Evolutionary conservation across 2,888 invertebrate species (phyloP).

Genomic region (Protonemura montana): DNA sequence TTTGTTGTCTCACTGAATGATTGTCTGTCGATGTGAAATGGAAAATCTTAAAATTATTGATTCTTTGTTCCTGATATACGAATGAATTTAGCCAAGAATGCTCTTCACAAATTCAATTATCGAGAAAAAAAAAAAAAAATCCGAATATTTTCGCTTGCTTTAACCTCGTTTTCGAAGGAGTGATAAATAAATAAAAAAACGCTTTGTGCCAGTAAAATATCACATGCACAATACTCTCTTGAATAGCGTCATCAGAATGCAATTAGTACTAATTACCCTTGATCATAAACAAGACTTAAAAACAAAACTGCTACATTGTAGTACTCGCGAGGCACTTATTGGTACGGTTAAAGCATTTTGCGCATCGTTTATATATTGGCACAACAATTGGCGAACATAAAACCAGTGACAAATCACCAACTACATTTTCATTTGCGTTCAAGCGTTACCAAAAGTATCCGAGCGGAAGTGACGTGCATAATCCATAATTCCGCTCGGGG

Average conservation of each 20-base stretch:
- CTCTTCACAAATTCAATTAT: neutral
- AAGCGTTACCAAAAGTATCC: no score
- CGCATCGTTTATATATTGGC: no score
- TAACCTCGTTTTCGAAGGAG: neutral
- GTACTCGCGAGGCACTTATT: neutral
- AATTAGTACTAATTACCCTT: neutral
- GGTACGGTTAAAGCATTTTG: no score
- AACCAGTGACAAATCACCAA: no score
- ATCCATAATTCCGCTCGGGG: neutral
- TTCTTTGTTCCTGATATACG: neutral
- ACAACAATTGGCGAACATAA: no score
- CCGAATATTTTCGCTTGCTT: neutral
- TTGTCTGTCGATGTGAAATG: neutral
- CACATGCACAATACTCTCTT: neutral
- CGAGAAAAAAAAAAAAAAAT: neutral
- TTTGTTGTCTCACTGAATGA: neutral
- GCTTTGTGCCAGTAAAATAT: neutral
- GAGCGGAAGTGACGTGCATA: neutral
- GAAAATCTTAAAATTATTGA: neutral
- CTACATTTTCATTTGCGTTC: neutral
- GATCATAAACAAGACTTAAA: slow-evolving; percentile 7
- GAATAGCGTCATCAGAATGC: neutral
- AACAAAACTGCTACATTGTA: neutral
- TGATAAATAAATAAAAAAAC: neutral
- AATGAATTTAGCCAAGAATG: neutral